These are phyloP conservation scores for Lycodopsis pacificus DNA, from an alignment of 2,797 vertebrate genomes.

Conservation along the genomic window DNA sequence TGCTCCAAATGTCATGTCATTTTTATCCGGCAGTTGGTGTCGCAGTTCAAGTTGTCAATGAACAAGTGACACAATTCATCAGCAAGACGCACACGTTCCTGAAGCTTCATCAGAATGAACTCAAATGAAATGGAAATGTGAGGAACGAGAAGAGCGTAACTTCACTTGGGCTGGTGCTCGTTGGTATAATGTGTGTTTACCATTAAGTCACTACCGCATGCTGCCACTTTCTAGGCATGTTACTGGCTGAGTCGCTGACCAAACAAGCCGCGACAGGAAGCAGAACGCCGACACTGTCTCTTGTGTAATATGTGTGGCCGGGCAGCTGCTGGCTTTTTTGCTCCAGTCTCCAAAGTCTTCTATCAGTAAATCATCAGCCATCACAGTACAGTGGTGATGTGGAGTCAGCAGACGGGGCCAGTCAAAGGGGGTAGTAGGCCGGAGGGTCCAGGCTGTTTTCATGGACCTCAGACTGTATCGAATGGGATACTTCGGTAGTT, in stretches of 20 bases:
- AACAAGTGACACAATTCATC: background rate
- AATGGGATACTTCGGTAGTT: background rate
- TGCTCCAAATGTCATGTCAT: conserved; percentile 20
- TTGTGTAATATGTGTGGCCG: background rate
- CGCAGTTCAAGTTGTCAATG: background rate
- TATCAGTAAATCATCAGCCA: conserved; percentile 5
- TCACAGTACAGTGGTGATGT: background rate
- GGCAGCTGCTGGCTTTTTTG: too few relatives aligned
- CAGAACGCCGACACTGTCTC: background rate
- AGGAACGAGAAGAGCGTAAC: background rate
- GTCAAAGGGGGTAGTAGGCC: background rate
- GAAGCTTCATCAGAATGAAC: background rate
- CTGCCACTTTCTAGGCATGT: background rate
- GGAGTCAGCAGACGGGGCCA: background rate
- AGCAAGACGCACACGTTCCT: background rate
- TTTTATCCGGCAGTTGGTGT: background rate
- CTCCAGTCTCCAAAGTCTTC: background rate
- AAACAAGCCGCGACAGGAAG: background rate
- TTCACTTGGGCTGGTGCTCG: background rate
- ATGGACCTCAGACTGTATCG: background rate
- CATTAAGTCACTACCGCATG: background rate
- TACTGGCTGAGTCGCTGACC: background rate
- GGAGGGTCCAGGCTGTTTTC: background rate
- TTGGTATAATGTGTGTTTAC: background rate
- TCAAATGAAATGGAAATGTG: background rate